A percentile compares a stretch with the other conserved stretches of the same genome.
Conservation (phyloP, 2,797 vertebrate genomes). For the Rhyacichthys aspro region DNA sequence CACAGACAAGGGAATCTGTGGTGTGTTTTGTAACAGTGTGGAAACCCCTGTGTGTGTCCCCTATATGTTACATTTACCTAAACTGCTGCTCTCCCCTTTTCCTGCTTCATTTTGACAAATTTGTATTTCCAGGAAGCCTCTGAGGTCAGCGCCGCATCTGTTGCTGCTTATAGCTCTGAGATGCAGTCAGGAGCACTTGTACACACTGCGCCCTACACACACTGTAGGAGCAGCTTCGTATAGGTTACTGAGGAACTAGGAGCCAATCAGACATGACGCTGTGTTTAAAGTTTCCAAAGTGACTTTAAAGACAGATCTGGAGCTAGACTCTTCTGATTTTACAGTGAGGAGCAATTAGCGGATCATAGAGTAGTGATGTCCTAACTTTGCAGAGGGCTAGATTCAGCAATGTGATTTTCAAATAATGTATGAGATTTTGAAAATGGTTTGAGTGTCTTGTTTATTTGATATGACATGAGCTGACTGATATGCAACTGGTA, state of each 20-base stretch:
- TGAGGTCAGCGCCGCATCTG: slow-evolving; percentile 93
- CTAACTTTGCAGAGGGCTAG: not conserved
- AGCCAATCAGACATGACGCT: slow-evolving; percentile 84
- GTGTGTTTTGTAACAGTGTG: too few relatives aligned
- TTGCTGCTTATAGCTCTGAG: slow-evolving; percentile 90
- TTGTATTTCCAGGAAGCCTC: slow-evolving; percentile 92
- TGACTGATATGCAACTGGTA: slow-evolving; percentile 28
- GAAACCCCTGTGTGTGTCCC: slow-evolving; percentile 19
- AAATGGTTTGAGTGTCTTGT: too few relatives aligned
- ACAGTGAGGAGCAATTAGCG: slow-evolving; percentile 7
- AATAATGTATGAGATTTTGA: too few relatives aligned
- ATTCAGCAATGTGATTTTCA: not conserved
- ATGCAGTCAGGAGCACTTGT: slow-evolving; percentile 66
- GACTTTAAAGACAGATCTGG: slow-evolving; percentile 65
- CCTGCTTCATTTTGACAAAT: slow-evolving; percentile 93
- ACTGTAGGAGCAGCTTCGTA: slow-evolving; percentile 75
- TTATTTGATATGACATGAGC: slow-evolving; percentile 6
- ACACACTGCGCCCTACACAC: slow-evolving; percentile 28
- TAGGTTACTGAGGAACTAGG: slow-evolving; percentile 83
- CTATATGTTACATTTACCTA: slow-evolving; percentile 85
- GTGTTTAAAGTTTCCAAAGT: slow-evolving; percentile 77
- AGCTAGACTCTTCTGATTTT: slow-evolving; percentile 34
- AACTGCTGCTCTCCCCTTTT: slow-evolving; percentile 74
- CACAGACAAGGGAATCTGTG: too few relatives aligned
- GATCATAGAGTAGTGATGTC: too few relatives aligned